Evolutionary conservation across 2,888 invertebrate genomes (phyloP), one percentile per base, ranked within the genome.

Genomic region (Melangyna quadrimaculata): DNA sequence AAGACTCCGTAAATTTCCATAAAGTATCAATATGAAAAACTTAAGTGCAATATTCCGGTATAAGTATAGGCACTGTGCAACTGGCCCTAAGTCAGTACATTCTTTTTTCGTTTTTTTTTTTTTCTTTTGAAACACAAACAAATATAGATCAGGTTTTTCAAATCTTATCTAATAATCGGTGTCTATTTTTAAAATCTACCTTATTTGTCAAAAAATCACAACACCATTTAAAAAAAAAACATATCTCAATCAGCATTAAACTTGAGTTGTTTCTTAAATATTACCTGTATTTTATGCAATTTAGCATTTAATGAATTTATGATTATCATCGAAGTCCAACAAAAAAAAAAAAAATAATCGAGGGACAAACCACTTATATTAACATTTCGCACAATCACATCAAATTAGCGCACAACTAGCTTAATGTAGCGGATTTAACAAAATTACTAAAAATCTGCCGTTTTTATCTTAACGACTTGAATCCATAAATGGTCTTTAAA

Each of bases 401-500:
- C 29, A 55, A 9, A 55, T 55, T 29, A 55, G 17, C 51, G 29
- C 53, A 5, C 5, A 55, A 53, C 53, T n/a, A 29, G 53, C 53
- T n/a, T 17, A 32, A 55, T 32, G 10, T 10, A 32, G 32, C 6
- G 29, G 55, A 4, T 24, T 27, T 29, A 24, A 3, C n/a, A 55
- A 29, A 29, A 55, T 55, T 55, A 10, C 53, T 37, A 59, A n/a
- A 53, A 32, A 57, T 57, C 59, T 19, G 7, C 59, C n/a, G 5
- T n/a, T 17, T 70, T 12, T 8, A 14, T 24, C 35, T 48, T 61
- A 63, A 80, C 55, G 45, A 74, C 37, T 61, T 9, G 19, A 69
- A 32, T 32, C 59, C 43, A 27, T 75, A 53, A 63, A 22, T 45
- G 55, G 37, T 73, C 22, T 27, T 32, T 48, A 69, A 53, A 59